Conservation (phyloP, 2,888 invertebrate genomes). For the Limnephilus marmoratus region DNA sequence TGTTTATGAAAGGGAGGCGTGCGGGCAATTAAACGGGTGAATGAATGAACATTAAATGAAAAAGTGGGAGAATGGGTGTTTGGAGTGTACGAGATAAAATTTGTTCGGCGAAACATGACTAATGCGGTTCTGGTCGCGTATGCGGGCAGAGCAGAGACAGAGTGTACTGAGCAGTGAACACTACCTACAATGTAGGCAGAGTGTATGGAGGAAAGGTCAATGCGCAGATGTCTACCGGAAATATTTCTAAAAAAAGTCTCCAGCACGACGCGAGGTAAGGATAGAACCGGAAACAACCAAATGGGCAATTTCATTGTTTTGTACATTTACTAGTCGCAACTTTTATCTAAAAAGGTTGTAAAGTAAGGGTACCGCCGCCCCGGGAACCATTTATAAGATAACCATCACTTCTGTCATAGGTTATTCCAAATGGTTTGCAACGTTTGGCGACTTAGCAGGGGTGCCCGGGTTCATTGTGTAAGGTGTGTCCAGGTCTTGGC, state of each 20-base stretch:
- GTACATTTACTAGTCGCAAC: not conserved
- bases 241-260: not conserved
- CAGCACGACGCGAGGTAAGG: not conserved
- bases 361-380: not conserved
- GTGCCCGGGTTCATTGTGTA: no score
- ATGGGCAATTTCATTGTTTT: not conserved
- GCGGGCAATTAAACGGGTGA: slow-evolving; percentile 27
- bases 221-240: slow-evolving; percentile 30
- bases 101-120: slow-evolving; percentile 43
- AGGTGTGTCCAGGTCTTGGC: no score
- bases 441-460: no score
- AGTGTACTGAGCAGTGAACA: not conserved
- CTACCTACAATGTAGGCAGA: not conserved
- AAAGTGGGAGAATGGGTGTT: slow-evolving; percentile 27
- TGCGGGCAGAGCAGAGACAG: slow-evolving; percentile 21
- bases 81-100: slow-evolving; percentile 37
- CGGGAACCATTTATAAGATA: no score
- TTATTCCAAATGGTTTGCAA: no score
- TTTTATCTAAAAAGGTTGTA: not conserved
- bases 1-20: slow-evolving; percentile 25
- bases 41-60: not conserved
- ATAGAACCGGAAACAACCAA: not conserved
- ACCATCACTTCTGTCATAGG: no score
- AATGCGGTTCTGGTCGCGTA: slow-evolving; percentile 11
- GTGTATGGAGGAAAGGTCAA: slow-evolving; percentile 17